Conservation (phyloP, 2,888 invertebrate genomes). For the Torymus auratus region DNA sequence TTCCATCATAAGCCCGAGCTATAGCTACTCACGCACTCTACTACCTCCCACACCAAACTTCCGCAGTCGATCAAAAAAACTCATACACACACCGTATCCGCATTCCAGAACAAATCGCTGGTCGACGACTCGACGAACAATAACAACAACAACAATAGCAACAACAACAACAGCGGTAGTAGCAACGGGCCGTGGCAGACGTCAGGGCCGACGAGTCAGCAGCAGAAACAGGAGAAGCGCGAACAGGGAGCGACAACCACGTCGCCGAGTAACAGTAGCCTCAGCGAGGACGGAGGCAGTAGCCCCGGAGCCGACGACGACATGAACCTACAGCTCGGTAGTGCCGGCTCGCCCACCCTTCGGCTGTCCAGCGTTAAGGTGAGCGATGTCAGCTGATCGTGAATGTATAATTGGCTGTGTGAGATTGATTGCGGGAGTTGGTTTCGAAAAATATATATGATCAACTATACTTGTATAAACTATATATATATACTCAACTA, state of each 20-base stretch:
- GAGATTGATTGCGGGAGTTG: too few relatives aligned
- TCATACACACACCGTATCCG: too few relatives aligned
- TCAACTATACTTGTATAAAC: too few relatives aligned
- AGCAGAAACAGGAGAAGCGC: not conserved
- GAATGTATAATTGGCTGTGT: too few relatives aligned
- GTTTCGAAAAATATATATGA: too few relatives aligned
- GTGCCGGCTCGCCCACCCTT: conserved; percentile 76
- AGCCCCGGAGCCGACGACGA: conserved; percentile 64
- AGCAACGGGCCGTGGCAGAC: not conserved
- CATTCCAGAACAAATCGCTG: conserved; percentile 39
- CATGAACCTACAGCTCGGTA: conserved; percentile 79
- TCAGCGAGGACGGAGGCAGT: conserved; percentile 8
- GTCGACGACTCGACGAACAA: conserved; percentile 36
- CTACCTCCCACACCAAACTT: too few relatives aligned
- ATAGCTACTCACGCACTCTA: too few relatives aligned
- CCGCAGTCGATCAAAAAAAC: too few relatives aligned
- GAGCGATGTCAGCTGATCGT: too few relatives aligned
- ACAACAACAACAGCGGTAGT: not conserved
- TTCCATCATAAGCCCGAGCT: too few relatives aligned
- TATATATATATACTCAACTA: too few relatives aligned
- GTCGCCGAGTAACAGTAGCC: conserved; percentile 18
- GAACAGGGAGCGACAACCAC: conserved; percentile 19
- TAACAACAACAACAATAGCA: conserved; percentile 33
- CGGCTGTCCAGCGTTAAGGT: conserved; percentile 77
- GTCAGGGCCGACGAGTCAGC: not conserved